These are phyloP conservation scores for Pachypsylla venusta DNA, from an alignment of 1,140 invertebrate genomes.

Conservation along the genomic window DNA sequence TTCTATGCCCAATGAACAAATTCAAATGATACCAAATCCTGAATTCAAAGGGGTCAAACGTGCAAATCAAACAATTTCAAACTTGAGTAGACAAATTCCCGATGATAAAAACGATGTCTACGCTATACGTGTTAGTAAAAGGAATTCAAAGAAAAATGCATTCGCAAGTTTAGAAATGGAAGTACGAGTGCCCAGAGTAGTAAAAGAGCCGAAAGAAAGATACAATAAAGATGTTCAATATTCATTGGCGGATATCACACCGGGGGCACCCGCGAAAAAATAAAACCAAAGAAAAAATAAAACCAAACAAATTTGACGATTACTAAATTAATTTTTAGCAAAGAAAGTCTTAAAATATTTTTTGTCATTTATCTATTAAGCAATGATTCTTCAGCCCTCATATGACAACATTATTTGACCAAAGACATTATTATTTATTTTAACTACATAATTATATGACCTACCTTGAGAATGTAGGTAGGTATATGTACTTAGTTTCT, in stretches of 20 bases:
- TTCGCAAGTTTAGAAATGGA: background rate
- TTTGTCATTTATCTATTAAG: no score
- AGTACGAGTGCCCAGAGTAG: background rate
- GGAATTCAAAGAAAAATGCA: background rate
- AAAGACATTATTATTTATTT: no score
- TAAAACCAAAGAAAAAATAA: background rate
- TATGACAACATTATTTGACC: no score
- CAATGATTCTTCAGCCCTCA: no score
- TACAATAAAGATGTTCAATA: background rate
- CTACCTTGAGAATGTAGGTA: no score
- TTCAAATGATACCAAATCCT: background rate
- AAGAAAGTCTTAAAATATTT: no score
- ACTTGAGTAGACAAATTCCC: background rate
- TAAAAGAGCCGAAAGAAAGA: background rate
- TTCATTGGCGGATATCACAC: background rate
- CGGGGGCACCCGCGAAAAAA: background rate
- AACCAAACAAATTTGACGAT: background rate
- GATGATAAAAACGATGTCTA: background rate
- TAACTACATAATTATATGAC: no score
- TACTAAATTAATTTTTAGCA: no score
- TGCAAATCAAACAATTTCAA: background rate
- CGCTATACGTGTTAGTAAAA: background rate
- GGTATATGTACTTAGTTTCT: no score
- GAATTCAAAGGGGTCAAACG: no score
- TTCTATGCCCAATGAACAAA: background rate